Evolutionary conservation across 1,140 invertebrate genomes (phyloP).

Genomic region (Palaemon carinicauda): DNA sequence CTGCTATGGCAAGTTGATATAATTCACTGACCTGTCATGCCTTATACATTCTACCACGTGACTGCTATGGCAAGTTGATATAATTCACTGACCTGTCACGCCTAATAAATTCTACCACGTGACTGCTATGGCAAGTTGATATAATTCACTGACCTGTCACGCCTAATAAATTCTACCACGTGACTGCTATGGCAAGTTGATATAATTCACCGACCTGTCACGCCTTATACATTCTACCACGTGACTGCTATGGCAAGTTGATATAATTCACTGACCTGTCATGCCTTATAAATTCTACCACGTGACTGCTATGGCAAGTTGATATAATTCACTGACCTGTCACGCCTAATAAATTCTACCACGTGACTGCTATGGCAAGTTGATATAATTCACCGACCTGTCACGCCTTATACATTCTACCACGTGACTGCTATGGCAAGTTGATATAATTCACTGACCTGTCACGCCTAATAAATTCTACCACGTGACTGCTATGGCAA

Average conservation of each 20-base stretch:
- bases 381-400: slow-evolving; percentile 98
- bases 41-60: slow-evolving; percentile 99
- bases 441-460: slow-evolving; percentile 99
- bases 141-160: slow-evolving; percentile 98
- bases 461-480: slow-evolving; percentile 98
- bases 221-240: slow-evolving; percentile 98
- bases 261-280: slow-evolving; percentile 99
- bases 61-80: slow-evolving; percentile 97
- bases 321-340: slow-evolving; percentile 98
- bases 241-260: slow-evolving; percentile 97
- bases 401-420: slow-evolving; percentile 99
- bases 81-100: slow-evolving; percentile 99
- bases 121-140: slow-evolving; percentile 98
- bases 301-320: slow-evolving; percentile 98
- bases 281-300: slow-evolving; percentile 98
- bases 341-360: slow-evolving; percentile 98
- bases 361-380: slow-evolving; percentile 98
- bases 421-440: slow-evolving; percentile 97
- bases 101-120: slow-evolving; percentile 98
- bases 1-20: slow-evolving; percentile 99
- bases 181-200: slow-evolving; percentile 98
- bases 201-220: slow-evolving; percentile 98
- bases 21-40: slow-evolving; percentile 98
- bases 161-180: slow-evolving; percentile 97
- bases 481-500: slow-evolving; percentile 97